These are phyloP conservation scores for Hydrotaea diabolus DNA, from an alignment of 2,888 invertebrate genomes.

Conservation along the genomic window DNA sequence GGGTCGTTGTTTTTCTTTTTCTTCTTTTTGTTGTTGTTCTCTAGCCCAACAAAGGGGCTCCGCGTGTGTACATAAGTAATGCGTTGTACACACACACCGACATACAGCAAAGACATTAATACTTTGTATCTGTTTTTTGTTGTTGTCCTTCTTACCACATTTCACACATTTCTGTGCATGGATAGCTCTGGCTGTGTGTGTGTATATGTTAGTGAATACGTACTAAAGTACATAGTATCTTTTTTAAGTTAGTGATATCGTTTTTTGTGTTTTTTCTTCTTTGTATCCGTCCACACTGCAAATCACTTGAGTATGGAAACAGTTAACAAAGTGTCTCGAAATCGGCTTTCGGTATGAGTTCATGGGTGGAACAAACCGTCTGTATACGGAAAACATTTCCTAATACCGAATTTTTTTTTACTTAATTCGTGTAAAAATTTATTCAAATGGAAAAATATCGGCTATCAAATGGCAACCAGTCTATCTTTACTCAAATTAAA, in stretches of 20 bases:
- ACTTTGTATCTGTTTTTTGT: slow-evolving; percentile 60
- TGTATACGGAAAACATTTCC: too few relatives aligned
- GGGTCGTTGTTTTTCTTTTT: background rate
- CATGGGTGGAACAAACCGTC: too few relatives aligned
- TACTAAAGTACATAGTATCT: slow-evolving; percentile 21
- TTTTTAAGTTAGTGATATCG: slow-evolving; percentile 66
- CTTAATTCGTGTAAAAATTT: too few relatives aligned
- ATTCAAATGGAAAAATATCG: too few relatives aligned
- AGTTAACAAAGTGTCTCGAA: too few relatives aligned
- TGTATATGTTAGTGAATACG: slow-evolving; percentile 9
- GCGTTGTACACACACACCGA: background rate
- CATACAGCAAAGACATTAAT: slow-evolving; percentile 43
- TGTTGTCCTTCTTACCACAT: background rate
- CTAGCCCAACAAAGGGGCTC: background rate
- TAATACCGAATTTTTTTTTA: too few relatives aligned
- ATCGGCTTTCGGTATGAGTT: too few relatives aligned
- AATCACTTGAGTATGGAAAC: background rate
- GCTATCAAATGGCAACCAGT: too few relatives aligned
- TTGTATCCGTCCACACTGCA: background rate
- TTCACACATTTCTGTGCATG: background rate
- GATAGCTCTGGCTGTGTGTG: too few relatives aligned
- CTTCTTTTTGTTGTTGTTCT: background rate
- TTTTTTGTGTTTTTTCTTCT: slow-evolving; percentile 40
- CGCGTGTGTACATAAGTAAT: slow-evolving; percentile 17
- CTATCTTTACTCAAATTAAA: too few relatives aligned